Conservation (phyloP, 2,888 invertebrate genomes). For the Anaspis maculata region DNA sequence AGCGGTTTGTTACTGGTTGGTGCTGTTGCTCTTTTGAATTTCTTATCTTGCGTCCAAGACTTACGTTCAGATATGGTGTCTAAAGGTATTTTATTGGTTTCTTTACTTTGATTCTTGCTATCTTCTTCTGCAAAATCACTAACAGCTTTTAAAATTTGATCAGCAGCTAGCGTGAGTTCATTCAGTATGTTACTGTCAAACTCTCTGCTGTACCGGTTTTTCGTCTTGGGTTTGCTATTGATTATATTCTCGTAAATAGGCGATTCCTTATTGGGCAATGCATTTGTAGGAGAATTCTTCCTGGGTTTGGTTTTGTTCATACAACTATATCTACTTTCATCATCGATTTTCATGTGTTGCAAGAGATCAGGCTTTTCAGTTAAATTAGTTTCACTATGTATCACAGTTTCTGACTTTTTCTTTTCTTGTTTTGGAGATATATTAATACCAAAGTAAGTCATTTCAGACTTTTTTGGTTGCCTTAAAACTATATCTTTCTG, state of each 20-base stretch:
- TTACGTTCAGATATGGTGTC: constrained; percentile 42
- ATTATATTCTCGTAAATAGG: constrained; percentile 38
- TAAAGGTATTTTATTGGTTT: constrained; percentile 23
- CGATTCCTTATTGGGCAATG: constrained; percentile 3
- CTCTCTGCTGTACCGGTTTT: constrained; percentile 16
- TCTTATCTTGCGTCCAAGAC: constrained; percentile 32
- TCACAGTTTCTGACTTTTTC: constrained; percentile 23
- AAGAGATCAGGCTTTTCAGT: constrained; percentile 34
- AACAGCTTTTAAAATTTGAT: constrained; percentile 51
- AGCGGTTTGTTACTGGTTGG: constrained; percentile 7
- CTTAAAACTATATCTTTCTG: constrained; percentile 31
- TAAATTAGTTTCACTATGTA: constrained; percentile 22
- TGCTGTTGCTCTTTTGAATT: constrained; percentile 19
- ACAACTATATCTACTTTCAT: constrained; percentile 5
- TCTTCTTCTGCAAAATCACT: constrained; percentile 47
- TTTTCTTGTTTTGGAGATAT: constrained; percentile 26
- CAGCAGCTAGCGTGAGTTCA: constrained; percentile 51
- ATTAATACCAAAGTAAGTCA: constrained; percentile 39
- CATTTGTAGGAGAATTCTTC: background rate
- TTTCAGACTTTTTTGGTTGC: constrained; percentile 39
- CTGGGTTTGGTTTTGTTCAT: background rate
- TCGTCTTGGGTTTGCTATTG: constrained; percentile 14
- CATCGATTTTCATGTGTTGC: constrained; percentile 23
- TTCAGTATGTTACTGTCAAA: constrained; percentile 44
- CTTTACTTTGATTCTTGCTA: constrained; percentile 25